These are phyloP conservation scores for Myotis pilosus DNA, from an alignment of 2,797 vertebrate genomes.

Conservation along the genomic window DNA sequence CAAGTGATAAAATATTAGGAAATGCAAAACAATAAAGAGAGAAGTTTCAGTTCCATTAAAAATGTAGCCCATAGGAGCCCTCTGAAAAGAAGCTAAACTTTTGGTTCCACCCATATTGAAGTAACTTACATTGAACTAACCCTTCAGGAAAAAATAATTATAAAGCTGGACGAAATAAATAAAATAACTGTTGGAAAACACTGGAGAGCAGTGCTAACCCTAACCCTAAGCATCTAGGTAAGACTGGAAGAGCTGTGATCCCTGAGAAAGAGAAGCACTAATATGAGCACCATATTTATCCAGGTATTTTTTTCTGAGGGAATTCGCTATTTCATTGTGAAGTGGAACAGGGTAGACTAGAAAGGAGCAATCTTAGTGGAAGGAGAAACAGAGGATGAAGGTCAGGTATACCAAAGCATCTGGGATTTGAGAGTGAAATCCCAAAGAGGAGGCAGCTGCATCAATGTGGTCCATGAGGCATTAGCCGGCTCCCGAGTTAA, in stretches of 20 bases:
- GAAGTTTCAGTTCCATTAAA: background rate
- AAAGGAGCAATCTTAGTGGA: background rate
- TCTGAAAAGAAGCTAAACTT: background rate
- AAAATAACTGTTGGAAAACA: background rate
- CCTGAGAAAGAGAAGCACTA: background rate
- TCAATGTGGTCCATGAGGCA: background rate
- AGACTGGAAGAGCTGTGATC: background rate
- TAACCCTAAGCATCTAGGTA: background rate
- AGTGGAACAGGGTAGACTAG: background rate
- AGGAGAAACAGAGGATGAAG: background rate
- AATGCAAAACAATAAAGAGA: background rate
- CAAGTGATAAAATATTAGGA: background rate
- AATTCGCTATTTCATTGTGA: background rate
- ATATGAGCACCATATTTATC: rapidly evolving
- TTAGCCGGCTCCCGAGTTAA: background rate
- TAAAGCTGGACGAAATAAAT: background rate
- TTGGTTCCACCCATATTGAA: background rate
- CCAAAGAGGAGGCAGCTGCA: background rate
- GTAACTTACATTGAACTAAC: background rate
- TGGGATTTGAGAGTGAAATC: background rate
- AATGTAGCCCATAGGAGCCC: background rate
- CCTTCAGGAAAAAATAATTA: background rate
- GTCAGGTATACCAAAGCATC: background rate
- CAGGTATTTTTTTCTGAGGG: background rate
- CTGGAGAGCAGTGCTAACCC: background rate